Percentiles rank a stretch among this genome's conserved stretches.
Conservation (phyloP, 2,888 invertebrate genomes). For the Nephrotoma appendiculata region DNA sequence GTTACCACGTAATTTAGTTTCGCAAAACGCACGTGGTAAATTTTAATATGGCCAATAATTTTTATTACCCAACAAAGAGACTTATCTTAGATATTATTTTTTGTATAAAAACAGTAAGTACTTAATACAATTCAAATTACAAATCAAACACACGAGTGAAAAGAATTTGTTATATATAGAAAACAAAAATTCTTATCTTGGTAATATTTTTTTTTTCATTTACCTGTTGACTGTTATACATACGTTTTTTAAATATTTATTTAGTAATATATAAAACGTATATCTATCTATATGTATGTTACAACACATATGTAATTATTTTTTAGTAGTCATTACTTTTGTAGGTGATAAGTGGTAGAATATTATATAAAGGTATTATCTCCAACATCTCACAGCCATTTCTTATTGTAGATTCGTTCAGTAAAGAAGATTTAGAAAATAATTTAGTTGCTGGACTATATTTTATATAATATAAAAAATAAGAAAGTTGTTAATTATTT, state of each 20-base stretch:
- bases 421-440: neutral
- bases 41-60: too few species aligned
- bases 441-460: neutral
- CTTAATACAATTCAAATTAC: neutral
- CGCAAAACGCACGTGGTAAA: neutral
- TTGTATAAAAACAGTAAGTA: neutral
- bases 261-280: neutral
- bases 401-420: neutral
- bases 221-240: neutral
- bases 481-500: neutral
- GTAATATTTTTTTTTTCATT: neutral
- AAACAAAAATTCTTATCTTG: neutral
- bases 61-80: too few species aligned
- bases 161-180: neutral
- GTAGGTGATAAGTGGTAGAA: neutral
- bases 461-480: neutral
- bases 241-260: neutral
- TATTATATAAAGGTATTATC: constrained; percentile 6
- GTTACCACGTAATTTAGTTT: neutral
- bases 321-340: neutral
- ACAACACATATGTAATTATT: neutral
- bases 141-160: neutral
- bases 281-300: neutral
- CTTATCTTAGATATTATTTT: neutral
- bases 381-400: constrained; percentile 3